Percentiles rank a stretch among this genome's conserved stretches.
Conservation (phyloP, 2,888 invertebrate species). For the Drosophila niveifrons region DNA sequence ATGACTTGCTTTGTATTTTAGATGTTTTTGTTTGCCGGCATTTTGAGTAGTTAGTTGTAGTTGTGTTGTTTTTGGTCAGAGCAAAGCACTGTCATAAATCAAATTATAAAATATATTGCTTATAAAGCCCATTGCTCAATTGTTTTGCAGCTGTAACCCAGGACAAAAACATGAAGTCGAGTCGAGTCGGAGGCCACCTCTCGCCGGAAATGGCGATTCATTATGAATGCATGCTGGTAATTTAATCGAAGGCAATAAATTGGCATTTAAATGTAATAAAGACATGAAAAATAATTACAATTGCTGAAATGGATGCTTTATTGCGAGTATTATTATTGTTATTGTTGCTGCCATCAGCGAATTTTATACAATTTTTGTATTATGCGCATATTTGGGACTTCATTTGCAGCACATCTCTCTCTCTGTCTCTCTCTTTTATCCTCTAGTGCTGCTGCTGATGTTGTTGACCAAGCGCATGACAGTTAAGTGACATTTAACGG, state of each 20-base stretch:
- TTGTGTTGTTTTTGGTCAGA: not conserved
- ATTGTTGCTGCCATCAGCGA: constrained; percentile 35
- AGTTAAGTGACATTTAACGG: constrained; percentile 82
- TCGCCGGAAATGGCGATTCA: constrained; percentile 53
- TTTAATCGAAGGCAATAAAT: constrained; percentile 80
- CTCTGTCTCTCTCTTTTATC: not conserved
- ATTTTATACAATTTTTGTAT: constrained; percentile 65
- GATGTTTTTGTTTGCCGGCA: not conserved
- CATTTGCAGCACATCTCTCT: constrained; percentile 33
- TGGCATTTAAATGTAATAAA: constrained; percentile 82
- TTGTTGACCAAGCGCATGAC: constrained; percentile 68
- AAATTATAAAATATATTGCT: constrained; percentile 37
- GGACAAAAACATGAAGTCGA: not conserved
- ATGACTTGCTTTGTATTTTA: constrained; percentile 14
- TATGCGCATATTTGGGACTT: constrained; percentile 74
- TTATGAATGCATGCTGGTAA: constrained; percentile 60
- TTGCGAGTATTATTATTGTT: constrained; percentile 52
- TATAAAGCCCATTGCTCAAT: constrained; percentile 29
- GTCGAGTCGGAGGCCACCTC: constrained; percentile 2
- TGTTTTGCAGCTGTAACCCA: constrained; percentile 29
- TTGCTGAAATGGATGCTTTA: constrained; percentile 58
- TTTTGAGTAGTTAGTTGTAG: constrained; percentile 14
- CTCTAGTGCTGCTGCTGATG: constrained; percentile 27
- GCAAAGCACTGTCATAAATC: constrained; percentile 28
- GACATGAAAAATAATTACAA: constrained; percentile 77